These are phyloP conservation scores for Calosoma granatense DNA, from an alignment of 1,140 invertebrate species.

Conservation along the genomic window DNA sequence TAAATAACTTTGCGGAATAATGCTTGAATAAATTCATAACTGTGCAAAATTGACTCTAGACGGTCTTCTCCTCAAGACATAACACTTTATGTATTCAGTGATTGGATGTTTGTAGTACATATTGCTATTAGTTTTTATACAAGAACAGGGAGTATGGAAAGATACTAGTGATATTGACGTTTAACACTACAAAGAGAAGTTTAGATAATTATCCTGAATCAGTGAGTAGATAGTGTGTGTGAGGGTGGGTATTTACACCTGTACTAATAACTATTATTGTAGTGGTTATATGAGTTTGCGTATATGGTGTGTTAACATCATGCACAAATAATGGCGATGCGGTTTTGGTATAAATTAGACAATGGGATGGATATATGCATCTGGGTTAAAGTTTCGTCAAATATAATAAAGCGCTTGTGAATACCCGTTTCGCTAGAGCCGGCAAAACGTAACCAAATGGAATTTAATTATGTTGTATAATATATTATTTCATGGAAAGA, in stretches of 20 bases:
- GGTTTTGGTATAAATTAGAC: too few species aligned
- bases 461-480: constrained; percentile 9
- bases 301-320: too few species aligned
- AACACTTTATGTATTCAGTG: background rate
- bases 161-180: background rate
- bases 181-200: background rate
- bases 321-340: too few species aligned
- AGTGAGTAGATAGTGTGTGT: background rate
- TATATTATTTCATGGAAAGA: constrained; percentile 7
- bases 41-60: background rate
- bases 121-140: background rate
- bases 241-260: background rate
- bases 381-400: background rate
- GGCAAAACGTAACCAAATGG: background rate
- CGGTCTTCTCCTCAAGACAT: background rate
- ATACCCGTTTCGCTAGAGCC: background rate
- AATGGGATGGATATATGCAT: too few species aligned
- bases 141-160: background rate
- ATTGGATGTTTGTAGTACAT: background rate
- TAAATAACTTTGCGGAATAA: background rate
- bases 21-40: background rate
- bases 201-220: background rate
- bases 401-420: background rate
- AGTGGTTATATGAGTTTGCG: too few species aligned
- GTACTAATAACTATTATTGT: too few species aligned